Evolutionary conservation across 2,797 vertebrate species (phyloP).

Genomic region (Spheniscus humboldti): DNA sequence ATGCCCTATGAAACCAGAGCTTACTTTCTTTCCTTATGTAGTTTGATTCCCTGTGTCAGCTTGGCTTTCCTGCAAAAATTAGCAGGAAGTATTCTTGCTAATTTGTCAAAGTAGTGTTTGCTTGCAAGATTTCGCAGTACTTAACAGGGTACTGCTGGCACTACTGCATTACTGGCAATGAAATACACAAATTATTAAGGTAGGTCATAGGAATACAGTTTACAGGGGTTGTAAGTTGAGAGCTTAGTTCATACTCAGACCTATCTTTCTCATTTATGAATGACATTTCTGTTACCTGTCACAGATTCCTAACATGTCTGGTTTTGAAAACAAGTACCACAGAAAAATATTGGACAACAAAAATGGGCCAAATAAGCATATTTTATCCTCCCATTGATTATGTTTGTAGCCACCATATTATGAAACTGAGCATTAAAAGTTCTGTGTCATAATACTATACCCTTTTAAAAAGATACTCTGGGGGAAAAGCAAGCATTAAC

Average conservation of each 20-base stretch:
- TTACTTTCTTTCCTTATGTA: neutral
- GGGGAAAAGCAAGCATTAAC: neutral
- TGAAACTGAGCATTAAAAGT: neutral
- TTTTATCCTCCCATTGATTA: neutral
- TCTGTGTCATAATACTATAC: neutral
- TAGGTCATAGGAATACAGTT: neutral
- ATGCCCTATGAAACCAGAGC: neutral
- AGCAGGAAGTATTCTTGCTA: slow-evolving; percentile 11
- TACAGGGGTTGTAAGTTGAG: neutral
- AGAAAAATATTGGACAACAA: neutral
- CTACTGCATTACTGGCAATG: neutral
- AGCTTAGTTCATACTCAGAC: slow-evolving; percentile 12
- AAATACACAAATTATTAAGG: neutral
- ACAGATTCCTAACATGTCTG: fast-evolving
- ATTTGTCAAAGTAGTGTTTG: slow-evolving; percentile 7
- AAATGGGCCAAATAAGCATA: neutral
- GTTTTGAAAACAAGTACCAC: neutral
- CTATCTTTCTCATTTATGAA: neutral
- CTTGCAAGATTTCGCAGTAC: slow-evolving; percentile 11
- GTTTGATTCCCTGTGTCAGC: neutral
- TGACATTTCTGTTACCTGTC: neutral
- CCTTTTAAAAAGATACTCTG: neutral
- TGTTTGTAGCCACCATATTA: neutral
- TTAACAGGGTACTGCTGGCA: neutral
- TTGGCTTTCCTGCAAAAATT: neutral